Evolutionary conservation across 2,113 vertebrate species (phyloP).

Genomic region (Oreochromis spilurus): DNA sequence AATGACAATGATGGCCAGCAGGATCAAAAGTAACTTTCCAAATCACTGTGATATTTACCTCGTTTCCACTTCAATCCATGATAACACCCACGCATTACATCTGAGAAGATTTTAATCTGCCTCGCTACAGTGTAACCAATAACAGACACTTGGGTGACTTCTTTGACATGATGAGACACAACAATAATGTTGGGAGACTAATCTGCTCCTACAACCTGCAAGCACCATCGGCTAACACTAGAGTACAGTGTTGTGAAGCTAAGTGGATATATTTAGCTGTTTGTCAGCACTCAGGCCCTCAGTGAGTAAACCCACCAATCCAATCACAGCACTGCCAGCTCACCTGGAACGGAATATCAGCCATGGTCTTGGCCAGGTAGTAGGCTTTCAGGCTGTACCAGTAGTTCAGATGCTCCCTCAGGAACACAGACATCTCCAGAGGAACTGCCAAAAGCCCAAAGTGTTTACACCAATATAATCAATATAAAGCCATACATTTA

Average conservation of each 20-base stretch:
- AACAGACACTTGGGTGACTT: background rate
- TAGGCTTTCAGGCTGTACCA: conserved; percentile 99
- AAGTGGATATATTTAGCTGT: background rate
- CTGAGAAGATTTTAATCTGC: background rate
- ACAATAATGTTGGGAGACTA: background rate
- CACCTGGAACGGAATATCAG: conserved; percentile 97
- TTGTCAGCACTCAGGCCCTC: background rate
- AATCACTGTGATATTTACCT: background rate
- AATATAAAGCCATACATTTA: background rate
- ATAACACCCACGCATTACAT: background rate
- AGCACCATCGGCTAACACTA: background rate
- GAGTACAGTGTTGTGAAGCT: background rate
- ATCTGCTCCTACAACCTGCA: background rate
- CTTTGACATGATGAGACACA: background rate
- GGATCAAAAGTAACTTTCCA: background rate
- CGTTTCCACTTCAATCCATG: background rate
- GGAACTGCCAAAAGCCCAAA: conserved; percentile 77
- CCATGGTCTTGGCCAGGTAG: conserved; percentile 96
- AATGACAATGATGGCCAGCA: background rate
- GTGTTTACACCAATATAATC: background rate
- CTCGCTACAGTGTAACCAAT: background rate
- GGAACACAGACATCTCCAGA: conserved; percentile 91
- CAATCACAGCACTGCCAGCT: conserved; percentile 13
- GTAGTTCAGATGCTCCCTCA: conserved; percentile 94
- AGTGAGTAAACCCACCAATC: background rate